phyloP scores from a whole-genome alignment of 2,113 vertebrate genomes.

The Vimba vimba region DNA sequence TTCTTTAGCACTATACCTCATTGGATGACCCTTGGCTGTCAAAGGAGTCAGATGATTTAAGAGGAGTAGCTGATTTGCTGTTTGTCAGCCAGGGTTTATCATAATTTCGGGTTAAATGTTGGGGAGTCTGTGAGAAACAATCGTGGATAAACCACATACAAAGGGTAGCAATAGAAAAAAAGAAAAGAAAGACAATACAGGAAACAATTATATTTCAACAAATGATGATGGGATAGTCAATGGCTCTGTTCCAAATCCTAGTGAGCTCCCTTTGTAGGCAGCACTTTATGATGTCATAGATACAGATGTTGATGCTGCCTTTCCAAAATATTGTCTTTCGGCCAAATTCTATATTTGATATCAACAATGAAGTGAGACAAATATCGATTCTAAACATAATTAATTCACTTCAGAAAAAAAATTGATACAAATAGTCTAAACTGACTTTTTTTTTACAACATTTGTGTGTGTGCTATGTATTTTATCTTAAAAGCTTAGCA shows the following conservation, averaged over 20 bases:
- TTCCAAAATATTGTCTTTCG: background rate
- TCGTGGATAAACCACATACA: conserved; percentile 85
- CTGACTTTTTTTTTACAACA: no score
- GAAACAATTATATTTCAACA: conserved; percentile 59
- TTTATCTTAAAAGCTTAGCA: no score
- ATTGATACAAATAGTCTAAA: no score
- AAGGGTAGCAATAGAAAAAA: conserved; percentile 63
- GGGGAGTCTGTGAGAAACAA: conserved; percentile 96
- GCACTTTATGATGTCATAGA: background rate
- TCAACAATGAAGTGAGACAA: background rate
- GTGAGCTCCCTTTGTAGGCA: background rate
- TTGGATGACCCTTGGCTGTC: conserved; percentile 90
- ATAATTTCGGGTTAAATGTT: conserved; percentile 99
- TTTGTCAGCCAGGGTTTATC: conserved; percentile 99
- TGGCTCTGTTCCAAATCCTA: background rate
- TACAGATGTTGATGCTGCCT: background rate
- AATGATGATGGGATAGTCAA: conserved; percentile 51
- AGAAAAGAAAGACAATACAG: conserved; percentile 60
- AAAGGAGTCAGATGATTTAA: conserved; percentile 95
- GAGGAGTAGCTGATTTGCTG: conserved; percentile 97
- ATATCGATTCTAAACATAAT: no score
- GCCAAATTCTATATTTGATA: no score
- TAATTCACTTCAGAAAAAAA: no score
- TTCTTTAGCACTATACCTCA: conserved; percentile 88
- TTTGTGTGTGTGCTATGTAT: no score